Percentiles rank a stretch among this genome's conserved stretches.
Conservation (phyloP, 1,140 invertebrate species). For the Diuraphis noxia region DNA sequence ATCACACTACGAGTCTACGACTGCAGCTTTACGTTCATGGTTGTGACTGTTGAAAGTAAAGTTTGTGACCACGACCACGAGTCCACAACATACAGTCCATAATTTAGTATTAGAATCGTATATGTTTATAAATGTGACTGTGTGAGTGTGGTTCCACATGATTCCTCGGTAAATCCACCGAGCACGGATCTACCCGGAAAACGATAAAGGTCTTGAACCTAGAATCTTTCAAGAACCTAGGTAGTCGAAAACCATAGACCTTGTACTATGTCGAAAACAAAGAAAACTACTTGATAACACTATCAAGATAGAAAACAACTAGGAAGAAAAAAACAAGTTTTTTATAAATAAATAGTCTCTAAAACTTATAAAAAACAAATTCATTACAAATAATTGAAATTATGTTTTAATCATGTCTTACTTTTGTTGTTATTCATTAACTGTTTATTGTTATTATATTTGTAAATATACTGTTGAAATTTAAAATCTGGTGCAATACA, state of each 20-base stretch:
- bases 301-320: not conserved
- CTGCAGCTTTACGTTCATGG: too few relatives aligned
- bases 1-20: too few relatives aligned
- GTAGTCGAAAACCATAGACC: slow-evolving; percentile 31
- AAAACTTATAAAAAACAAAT: not conserved
- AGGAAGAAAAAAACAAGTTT: slow-evolving; percentile 13
- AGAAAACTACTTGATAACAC: slow-evolving; percentile 9
- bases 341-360: not conserved
- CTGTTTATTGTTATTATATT: not conserved
- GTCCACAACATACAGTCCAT: too few relatives aligned
- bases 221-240: not conserved
- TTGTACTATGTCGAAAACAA: slow-evolving; percentile 41
- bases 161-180: too few relatives aligned
- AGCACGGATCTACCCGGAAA: not conserved
- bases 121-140: too few relatives aligned
- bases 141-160: too few relatives aligned
- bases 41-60: too few relatives aligned
- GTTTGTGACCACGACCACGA: too few relatives aligned
- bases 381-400: not conserved
- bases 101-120: too few relatives aligned
- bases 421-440: not conserved
- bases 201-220: not conserved
- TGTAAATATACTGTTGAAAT: not conserved
- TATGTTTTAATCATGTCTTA: not conserved
- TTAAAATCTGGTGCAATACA: not conserved